Conservation (phyloP, 1,140 invertebrate genomes). For the Anastatus disparis region DNA sequence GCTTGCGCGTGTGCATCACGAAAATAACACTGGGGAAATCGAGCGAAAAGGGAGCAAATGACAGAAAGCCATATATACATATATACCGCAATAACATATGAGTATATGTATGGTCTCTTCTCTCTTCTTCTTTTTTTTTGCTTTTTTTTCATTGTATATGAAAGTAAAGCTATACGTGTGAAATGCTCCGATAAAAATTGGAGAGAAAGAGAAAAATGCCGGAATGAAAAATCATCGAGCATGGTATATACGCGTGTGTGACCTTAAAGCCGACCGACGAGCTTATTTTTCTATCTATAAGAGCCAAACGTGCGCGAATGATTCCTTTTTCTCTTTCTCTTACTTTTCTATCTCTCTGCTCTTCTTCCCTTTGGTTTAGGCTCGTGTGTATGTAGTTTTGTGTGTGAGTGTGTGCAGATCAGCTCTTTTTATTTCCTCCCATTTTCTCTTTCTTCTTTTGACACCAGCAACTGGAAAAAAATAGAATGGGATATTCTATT, state of each 20-base stretch:
- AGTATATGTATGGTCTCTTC: background rate
- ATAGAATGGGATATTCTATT: too few species aligned
- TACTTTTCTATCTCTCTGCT: background rate
- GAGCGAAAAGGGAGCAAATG: too few species aligned
- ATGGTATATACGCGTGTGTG: background rate
- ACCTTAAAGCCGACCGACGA: background rate
- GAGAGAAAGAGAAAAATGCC: background rate
- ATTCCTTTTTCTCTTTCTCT: background rate
- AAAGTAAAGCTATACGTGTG: too few species aligned
- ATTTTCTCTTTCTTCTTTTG: too few species aligned
- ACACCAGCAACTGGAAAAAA: too few species aligned
- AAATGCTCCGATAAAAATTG: background rate
- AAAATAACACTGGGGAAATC: background rate
- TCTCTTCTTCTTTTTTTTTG: background rate
- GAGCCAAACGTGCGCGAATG: too few species aligned
- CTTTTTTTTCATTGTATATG: background rate
- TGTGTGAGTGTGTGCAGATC: too few species aligned
- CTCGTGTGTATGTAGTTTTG: too few species aligned
- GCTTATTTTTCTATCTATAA: background rate
- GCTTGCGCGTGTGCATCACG: background rate
- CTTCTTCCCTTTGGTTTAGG: background rate
- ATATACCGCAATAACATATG: background rate
- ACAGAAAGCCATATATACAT: too few species aligned
- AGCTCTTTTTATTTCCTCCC: too few species aligned
- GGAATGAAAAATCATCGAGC: slow-evolving; percentile 1